phyloP scores from a whole-genome alignment of 1,140 invertebrate genomes.

The Frieseomelitta varia region DNA sequence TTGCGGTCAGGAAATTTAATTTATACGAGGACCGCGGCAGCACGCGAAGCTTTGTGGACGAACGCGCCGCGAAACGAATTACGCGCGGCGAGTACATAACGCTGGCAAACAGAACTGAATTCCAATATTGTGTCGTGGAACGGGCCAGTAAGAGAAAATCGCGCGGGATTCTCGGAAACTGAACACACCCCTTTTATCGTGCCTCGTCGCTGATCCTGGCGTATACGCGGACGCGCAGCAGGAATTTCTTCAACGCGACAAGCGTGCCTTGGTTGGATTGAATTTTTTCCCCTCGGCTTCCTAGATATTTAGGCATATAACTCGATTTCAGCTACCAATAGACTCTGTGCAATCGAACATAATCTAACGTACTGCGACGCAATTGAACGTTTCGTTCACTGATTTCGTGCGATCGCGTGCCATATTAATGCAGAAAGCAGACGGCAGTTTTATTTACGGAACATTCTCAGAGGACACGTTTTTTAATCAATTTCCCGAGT shows the following conservation, averaged over 20 bases:
- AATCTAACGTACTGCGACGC: background rate
- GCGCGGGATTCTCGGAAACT: slow-evolving; percentile 34
- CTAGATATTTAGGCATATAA: background rate
- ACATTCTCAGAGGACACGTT: background rate
- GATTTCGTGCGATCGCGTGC: background rate
- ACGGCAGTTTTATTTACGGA: background rate
- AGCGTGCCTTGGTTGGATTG: slow-evolving; percentile 20
- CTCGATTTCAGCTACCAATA: background rate
- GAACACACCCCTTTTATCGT: slow-evolving; percentile 11
- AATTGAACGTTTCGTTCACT: background rate
- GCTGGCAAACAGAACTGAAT: slow-evolving; percentile 56
- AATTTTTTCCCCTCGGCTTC: slow-evolving; percentile 29
- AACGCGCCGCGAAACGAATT: slow-evolving; percentile 54
- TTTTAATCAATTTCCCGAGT: too few species aligned
- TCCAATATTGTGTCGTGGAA: slow-evolving; percentile 53
- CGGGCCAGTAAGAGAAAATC: slow-evolving; percentile 43
- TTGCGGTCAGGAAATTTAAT: slow-evolving; percentile 50
- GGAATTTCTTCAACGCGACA: slow-evolving; percentile 41
- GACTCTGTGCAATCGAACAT: background rate
- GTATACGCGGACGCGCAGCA: slow-evolving; percentile 2
- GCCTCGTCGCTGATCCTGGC: background rate
- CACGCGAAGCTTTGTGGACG: slow-evolving; percentile 18
- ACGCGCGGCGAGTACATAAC: slow-evolving; percentile 41
- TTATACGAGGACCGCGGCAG: slow-evolving; percentile 26
- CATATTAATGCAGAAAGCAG: background rate